A percentile compares a stretch with the other conserved stretches of the same genome.
phyloP scores from a whole-genome alignment of 2,888 invertebrate genomes.

The Ceratothoa steindachneri region DNA sequence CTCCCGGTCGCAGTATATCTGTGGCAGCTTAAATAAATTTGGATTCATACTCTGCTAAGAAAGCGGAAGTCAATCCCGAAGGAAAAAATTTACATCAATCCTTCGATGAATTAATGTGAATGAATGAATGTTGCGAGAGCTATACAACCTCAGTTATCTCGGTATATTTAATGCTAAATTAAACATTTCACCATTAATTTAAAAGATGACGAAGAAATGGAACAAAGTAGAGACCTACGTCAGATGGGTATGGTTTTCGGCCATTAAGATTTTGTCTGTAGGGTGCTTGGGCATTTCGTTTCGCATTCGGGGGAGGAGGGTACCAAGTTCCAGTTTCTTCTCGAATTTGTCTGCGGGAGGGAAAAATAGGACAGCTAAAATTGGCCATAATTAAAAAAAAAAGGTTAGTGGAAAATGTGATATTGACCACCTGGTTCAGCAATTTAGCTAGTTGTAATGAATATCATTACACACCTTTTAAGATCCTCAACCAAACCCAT shows the following conservation, averaged over 20 bases:
- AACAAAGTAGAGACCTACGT: background rate
- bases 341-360: conserved; percentile 3
- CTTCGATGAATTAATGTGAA: background rate
- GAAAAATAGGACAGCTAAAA: too few species aligned
- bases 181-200: background rate
- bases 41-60: background rate
- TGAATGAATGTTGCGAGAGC: background rate
- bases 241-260: background rate
- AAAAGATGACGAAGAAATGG: background rate
- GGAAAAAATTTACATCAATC: background rate
- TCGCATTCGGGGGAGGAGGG: conserved; percentile 1
- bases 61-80: background rate
- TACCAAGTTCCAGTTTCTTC: background rate
- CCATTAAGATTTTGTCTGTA: background rate
- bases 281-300: background rate
- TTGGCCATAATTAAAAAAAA: too few species aligned
- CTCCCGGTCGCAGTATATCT: background rate
- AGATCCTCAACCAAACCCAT: conserved; percentile 33
- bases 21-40: background rate
- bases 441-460: too few species aligned
- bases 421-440: too few species aligned
- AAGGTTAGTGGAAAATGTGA: too few species aligned
- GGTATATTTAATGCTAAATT: background rate
- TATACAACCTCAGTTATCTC: background rate
- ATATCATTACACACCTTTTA: conserved; percentile 32